Evolutionary conservation across 1,140 invertebrate species (phyloP).

Genomic region (Pogonomyrmex californicus): DNA sequence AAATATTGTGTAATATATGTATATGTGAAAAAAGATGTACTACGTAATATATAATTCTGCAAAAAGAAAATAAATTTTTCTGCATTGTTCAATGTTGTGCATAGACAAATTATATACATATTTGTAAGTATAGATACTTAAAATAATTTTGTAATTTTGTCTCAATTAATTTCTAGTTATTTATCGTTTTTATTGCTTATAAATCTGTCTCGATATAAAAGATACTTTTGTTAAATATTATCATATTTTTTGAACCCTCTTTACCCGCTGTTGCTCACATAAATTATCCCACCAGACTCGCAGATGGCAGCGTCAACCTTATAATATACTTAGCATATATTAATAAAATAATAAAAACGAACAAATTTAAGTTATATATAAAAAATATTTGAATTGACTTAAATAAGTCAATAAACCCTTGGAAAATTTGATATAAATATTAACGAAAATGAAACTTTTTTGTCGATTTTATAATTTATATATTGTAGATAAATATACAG

Average conservation of each 20-base stretch:
- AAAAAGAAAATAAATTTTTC: conserved; percentile 15
- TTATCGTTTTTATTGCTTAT: background rate
- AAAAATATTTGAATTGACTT: no score
- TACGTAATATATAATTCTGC: conserved; percentile 29
- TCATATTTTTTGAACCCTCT: background rate
- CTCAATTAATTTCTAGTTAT: background rate
- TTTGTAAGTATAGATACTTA: background rate
- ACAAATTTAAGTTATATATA: no score
- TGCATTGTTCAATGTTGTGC: background rate
- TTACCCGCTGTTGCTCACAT: conserved; percentile 11
- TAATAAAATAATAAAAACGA: background rate
- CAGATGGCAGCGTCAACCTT: conserved; percentile 31
- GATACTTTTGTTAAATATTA: background rate
- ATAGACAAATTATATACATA: background rate
- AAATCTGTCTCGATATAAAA: background rate
- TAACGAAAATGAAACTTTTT: no score
- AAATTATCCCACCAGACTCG: background rate
- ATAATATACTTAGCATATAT: conserved; percentile 7
- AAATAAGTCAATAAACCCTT: no score
- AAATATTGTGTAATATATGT: conserved; percentile 12
- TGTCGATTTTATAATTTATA: no score
- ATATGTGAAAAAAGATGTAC: background rate
- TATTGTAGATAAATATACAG: no score
- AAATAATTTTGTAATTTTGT: background rate
- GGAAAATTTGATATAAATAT: background rate